phyloP scores from a whole-genome alignment of 2,113 vertebrate genomes.

The Dasypus novemcinctus region DNA sequence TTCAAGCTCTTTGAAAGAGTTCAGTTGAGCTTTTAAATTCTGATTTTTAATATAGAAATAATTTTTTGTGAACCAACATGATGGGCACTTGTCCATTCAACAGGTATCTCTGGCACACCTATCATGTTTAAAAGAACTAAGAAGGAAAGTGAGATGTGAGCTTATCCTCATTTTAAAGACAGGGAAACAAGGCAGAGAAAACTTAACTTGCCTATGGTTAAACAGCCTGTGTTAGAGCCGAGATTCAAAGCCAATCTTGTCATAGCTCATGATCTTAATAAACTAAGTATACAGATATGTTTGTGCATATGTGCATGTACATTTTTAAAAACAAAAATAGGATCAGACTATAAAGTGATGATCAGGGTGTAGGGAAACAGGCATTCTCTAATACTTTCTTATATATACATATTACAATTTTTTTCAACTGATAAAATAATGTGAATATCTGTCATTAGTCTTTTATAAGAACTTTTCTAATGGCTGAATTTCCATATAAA shows the following conservation, averaged over 20 bases:
- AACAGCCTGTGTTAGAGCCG: neutral
- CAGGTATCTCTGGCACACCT: neutral
- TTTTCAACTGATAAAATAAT: constrained; percentile 37
- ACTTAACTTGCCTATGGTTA: neutral
- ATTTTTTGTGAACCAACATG: neutral
- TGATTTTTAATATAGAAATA: constrained; percentile 8
- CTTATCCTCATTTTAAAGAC: constrained; percentile 3
- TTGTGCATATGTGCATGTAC: neutral
- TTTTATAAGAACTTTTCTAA: neutral
- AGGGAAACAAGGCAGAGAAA: neutral
- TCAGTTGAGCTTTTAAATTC: constrained; percentile 3
- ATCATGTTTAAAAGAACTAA: neutral
- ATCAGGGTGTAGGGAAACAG: neutral
- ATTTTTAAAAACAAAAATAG: neutral
- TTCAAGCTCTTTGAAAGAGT: constrained; percentile 18
- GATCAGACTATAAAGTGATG: neutral
- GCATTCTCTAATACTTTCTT: neutral
- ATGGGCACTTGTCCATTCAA: neutral
- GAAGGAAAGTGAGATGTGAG: neutral
- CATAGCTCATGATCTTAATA: neutral
- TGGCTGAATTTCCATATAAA: neutral
- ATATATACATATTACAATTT: neutral
- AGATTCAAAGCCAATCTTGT: neutral
- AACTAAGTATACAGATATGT: neutral
- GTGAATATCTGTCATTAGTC: neutral